phyloP scores from a whole-genome alignment of 2,888 invertebrate genomes.

The Sipha maydis region DNA sequence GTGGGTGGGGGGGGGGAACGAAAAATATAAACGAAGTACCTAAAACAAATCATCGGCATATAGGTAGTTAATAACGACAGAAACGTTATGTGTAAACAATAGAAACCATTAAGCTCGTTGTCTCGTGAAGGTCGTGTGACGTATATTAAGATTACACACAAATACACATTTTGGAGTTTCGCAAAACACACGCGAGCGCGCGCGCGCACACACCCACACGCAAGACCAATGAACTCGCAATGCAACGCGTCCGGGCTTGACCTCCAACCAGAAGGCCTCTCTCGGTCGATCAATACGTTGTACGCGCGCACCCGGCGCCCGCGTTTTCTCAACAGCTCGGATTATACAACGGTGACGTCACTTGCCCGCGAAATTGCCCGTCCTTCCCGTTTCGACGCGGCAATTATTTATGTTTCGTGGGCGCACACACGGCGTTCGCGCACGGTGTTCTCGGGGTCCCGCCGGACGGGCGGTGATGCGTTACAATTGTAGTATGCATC shows the following conservation, averaged over 20 bases:
- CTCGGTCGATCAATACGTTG: constrained; percentile 3
- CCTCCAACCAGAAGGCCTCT: constrained; percentile 28
- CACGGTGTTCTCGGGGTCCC: background rate
- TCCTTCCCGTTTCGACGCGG: background rate
- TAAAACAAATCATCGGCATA: background rate
- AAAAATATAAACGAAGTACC: background rate
- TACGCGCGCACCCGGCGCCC: background rate
- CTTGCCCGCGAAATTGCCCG: background rate
- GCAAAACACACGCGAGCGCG: background rate
- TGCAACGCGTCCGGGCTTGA: constrained; percentile 44
- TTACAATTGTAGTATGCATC: no score
- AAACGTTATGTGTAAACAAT: constrained; percentile 21
- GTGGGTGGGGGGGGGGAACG: background rate
- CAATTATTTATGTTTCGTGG: no score
- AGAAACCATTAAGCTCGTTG: background rate
- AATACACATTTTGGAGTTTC: background rate
- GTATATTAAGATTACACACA: constrained; percentile 32
- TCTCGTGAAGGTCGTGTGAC: constrained; percentile 49
- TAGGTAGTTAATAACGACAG: background rate
- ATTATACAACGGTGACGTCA: background rate
- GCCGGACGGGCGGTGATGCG: background rate
- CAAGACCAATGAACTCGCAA: constrained; percentile 44
- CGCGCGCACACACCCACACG: background rate
- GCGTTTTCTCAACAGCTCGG: background rate
- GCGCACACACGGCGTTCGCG: background rate